These are phyloP conservation scores for Hydrochoerus hydrochaeris DNA, from an alignment of 2,113 vertebrate species.

Conservation along the genomic window DNA sequence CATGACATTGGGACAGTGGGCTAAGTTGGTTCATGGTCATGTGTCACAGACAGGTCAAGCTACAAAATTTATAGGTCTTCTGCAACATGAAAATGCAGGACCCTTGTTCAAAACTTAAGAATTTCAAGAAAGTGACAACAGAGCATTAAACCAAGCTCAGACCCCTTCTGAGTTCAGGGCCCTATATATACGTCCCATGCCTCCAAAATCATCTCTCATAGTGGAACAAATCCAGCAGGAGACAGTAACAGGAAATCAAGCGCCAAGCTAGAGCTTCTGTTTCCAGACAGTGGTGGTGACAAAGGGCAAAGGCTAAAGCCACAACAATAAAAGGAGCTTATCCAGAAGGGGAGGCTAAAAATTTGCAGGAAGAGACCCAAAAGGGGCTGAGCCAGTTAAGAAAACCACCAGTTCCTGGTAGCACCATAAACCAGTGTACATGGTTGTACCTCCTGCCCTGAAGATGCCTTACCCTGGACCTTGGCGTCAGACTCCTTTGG, in stretches of 20 bases:
- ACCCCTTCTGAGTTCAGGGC: neutral
- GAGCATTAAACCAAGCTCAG: neutral
- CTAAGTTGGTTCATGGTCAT: neutral
- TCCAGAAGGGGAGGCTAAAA: neutral
- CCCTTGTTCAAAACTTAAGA: neutral
- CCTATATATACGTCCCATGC: rapidly evolving
- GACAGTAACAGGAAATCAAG: neutral
- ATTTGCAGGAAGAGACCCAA: neutral
- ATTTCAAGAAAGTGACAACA: neutral
- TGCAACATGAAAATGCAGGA: neutral
- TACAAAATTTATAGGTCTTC: neutral
- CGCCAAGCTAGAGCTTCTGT: neutral
- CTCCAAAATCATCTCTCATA: neutral
- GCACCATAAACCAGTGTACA: neutral
- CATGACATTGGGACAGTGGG: neutral
- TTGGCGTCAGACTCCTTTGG: neutral
- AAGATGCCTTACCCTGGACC: too few species aligned
- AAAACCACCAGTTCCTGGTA: rapidly evolving
- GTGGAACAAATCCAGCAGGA: neutral
- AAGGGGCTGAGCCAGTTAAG: neutral
- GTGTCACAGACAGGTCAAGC: neutral
- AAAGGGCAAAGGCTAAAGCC: neutral
- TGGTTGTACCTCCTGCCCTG: neutral
- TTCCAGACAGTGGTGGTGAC: conserved; percentile 14
- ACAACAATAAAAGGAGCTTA: neutral